phyloP scores from a whole-genome alignment of 2,113 vertebrate species.

The Daboia siamensis region DNA sequence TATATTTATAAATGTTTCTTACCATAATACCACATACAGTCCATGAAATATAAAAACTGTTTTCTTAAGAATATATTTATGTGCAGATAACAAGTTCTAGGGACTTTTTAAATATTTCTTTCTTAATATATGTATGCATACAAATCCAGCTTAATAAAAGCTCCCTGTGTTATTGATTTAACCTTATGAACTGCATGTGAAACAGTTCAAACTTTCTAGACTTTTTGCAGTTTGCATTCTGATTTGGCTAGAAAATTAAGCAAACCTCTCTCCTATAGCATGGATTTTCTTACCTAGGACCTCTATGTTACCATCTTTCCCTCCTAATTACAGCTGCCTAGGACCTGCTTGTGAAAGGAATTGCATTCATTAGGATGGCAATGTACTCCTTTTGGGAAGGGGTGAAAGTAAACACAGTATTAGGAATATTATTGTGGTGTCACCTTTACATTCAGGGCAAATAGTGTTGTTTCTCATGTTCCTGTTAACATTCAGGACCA shows the following conservation, averaged over 20 bases:
- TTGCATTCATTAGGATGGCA: background rate
- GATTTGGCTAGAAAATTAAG: background rate
- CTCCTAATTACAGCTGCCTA: background rate
- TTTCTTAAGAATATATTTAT: background rate
- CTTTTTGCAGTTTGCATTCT: background rate
- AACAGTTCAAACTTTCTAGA: background rate
- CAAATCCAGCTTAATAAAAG: background rate
- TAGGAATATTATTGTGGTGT: background rate
- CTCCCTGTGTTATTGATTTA: background rate
- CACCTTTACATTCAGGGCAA: background rate
- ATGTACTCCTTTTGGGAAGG: background rate
- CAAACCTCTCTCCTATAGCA: background rate
- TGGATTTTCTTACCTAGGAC: background rate
- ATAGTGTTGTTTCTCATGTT: constrained; percentile 17
- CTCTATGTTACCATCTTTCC: background rate
- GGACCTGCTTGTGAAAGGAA: background rate
- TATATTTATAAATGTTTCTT: background rate
- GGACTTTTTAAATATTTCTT: background rate
- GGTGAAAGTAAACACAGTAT: background rate
- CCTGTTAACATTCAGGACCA: background rate
- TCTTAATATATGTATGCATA: background rate
- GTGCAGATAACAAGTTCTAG: background rate
- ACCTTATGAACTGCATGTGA: no score
- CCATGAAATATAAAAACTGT: background rate
- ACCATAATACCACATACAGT: background rate